These are phyloP conservation scores for Montifringilla adamsi DNA, from an alignment of 2,113 vertebrate genomes.

Conservation along the genomic window DNA sequence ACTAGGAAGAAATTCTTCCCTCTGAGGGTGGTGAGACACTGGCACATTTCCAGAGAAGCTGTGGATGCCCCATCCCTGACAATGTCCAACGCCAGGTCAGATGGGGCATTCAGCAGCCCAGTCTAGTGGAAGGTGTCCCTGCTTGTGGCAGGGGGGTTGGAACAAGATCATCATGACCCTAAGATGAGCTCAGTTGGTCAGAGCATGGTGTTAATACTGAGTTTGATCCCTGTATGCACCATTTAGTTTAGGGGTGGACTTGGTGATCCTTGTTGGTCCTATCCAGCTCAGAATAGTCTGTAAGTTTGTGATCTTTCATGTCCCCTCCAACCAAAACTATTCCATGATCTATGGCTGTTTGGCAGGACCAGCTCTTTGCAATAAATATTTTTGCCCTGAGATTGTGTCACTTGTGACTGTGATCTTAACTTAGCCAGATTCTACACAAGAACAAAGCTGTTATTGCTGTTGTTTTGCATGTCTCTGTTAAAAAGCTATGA, in stretches of 20 bases:
- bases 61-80: neutral
- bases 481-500: neutral
- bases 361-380: neutral
- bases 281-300: neutral
- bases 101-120: neutral
- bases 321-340: neutral
- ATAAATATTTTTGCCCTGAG: neutral
- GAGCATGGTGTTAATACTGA: neutral
- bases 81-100: neutral
- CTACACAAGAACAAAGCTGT: neutral
- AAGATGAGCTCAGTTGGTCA: neutral
- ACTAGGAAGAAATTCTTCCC: neutral
- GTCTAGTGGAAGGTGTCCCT: neutral
- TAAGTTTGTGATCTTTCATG: neutral
- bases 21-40: neutral
- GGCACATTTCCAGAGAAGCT: neutral
- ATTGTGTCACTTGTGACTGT: neutral
- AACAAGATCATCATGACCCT: neutral
- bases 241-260: neutral
- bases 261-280: no score
- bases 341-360: neutral
- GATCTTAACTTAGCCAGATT: neutral
- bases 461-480: neutral
- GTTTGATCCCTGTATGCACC: neutral
- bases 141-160: fast-evolving